Percentiles rank a stretch among this genome's conserved stretches.
Conservation (phyloP, 1,140 invertebrate species). For the Leptinotarsa undecemlineata region DNA sequence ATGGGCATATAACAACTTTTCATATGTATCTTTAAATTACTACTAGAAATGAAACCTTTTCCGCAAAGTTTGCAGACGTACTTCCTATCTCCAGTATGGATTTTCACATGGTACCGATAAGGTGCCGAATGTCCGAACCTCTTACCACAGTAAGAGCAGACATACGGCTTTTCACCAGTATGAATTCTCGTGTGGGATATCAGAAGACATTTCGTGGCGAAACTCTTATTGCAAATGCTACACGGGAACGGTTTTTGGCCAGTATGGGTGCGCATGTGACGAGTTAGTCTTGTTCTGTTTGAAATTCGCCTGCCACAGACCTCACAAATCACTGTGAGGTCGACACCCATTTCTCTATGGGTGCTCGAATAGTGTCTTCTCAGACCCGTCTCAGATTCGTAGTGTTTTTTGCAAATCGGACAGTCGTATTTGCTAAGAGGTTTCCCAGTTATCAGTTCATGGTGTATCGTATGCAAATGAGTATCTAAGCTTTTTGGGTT, state of each 20-base stretch:
- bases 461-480: slow-evolving; percentile 39
- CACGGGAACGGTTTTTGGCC: slow-evolving; percentile 59
- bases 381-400: slow-evolving; percentile 37
- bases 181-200: slow-evolving; percentile 61
- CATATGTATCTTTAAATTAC: slow-evolving; percentile 38
- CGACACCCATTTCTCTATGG: slow-evolving; percentile 33
- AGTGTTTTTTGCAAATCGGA: slow-evolving; percentile 41
- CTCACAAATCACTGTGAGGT: slow-evolving; percentile 56
- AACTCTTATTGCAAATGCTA: slow-evolving; percentile 58
- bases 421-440: slow-evolving; percentile 41
- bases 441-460: slow-evolving; percentile 39
- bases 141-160: slow-evolving; percentile 63
- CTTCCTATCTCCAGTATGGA: slow-evolving; percentile 50
- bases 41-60: slow-evolving; percentile 47
- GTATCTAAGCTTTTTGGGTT: slow-evolving; percentile 41
- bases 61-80: slow-evolving; percentile 51
- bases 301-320: slow-evolving; percentile 78
- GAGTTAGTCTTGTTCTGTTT: slow-evolving; percentile 67
- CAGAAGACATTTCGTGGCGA: slow-evolving; percentile 59
- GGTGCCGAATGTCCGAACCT: slow-evolving; percentile 59
- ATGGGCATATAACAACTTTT: slow-evolving; percentile 34
- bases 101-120: slow-evolving; percentile 54
- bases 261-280: slow-evolving; percentile 70
- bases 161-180: slow-evolving; percentile 60
- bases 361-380: slow-evolving; percentile 40